Base-by-base conservation (phyloP, 2,113 vertebrate species). In the Motacilla alba region DNA sequence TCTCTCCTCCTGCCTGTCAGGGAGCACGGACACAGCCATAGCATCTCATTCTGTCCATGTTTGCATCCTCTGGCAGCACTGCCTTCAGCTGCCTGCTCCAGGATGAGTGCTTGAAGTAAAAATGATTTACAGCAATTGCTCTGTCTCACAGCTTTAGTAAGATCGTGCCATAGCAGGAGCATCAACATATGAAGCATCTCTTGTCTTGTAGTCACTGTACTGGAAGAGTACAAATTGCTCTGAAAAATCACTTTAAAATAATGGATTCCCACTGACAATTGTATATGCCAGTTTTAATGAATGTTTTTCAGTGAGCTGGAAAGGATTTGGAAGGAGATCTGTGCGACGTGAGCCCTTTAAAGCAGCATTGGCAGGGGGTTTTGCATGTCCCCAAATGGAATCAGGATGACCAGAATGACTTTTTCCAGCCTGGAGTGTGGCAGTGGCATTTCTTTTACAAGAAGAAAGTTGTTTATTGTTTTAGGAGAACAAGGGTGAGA, bases 151-250 rank as follows among this genome's bases (percentile, higher is more conserved):
- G 75, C 73, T 92, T 59, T 52, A 7, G 69, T 70, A 76, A 27
- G 43, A 80, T 58, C 1, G 0, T 78, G 43, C 63, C 21, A 2
- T 85, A 72, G 75, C 58, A 76, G 55, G 62, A 78, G 50, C 56
- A 62, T 27, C 66, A 76, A n/a, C 5, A 6, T 63, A 43, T 46
- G 78, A 93, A 88, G 59, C 1, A 0, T 78, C 53, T 94, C 84
- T 87, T 92, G 50, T 77, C 52, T 83, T 78, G 47, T 31, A 83
- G 60, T 83, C 83, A 44, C 16, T 2, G 4, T 83, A 46, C 72
- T 76, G 76, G 62, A 85, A 91, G 67, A 83, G 74, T 66, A 90
- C 77, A 88, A 87, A 91, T 91, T 91, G 80, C 90, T 68, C 89
- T 91, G 60, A 90, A 93, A 93, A 89, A 68, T 15, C 41, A 11